Evolutionary conservation across 1,140 invertebrate genomes (phyloP), one percentile per base, ranked within the genome.

Genomic region (Euschistus heros): DNA sequence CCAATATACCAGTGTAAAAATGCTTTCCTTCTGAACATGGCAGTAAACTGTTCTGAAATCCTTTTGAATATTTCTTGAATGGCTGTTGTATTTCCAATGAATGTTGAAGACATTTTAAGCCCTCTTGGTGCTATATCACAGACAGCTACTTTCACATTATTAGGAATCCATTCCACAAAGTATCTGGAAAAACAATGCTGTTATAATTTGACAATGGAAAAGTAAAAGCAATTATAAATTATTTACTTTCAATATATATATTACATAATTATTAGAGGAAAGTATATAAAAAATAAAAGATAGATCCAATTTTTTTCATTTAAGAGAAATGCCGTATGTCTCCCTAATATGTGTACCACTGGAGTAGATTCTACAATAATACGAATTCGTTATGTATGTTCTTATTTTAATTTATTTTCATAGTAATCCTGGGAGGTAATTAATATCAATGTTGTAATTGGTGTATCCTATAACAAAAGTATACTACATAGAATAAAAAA

Each of bases 11-110:
- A 94, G 80, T 94, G 92, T 46, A 94, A 79, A 83, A 94, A 94
- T 72, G 92, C 92, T 77, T 93, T 91, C 70, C 92, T 81, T 71
- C 92, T 83, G 81, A 94, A 94, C 92, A 94, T 94, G 50, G 90
- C 87, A 17, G 87, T 88, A 71, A 92, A 92, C 73, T 91, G 88
- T 74, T 92, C 89, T 15, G 86, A 87, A 72, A 92, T 87, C 70
- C 89, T 80, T 75, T 92, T 91, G 76, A 92, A 92, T 69, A 93
- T 76, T 73, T 88, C 83, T 62, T 67, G 89, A 67, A 92, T 92
- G 67, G 88, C 89, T 30, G 91, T 94, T 10, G 86, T 87, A 74
- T 94, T 94, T 27, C 89, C 89, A 71, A 92, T 91, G 71, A 94
- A 94, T 2, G 91, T 94, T 6, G 89, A 85, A 0, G 90, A 86